A percentile compares a stretch with the other conserved stretches of the same genome.
phyloP scores from a whole-genome alignment of 2,113 vertebrate genomes.

The Ageneiosus marmoratus region DNA sequence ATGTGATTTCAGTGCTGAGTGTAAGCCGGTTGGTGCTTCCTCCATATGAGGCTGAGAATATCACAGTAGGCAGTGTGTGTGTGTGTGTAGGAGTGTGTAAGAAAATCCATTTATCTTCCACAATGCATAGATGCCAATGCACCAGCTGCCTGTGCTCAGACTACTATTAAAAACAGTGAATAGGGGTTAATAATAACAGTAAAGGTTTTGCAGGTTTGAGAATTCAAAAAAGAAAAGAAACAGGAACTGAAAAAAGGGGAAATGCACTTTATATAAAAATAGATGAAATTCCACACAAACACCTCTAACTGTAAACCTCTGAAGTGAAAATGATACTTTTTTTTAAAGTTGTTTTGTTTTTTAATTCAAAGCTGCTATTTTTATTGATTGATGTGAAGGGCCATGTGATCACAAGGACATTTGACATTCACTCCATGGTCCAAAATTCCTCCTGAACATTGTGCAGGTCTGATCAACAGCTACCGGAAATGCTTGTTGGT shows the following conservation, averaged over 20 bases:
- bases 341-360: too few species aligned
- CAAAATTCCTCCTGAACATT: too few species aligned
- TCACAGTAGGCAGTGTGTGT: slow-evolving; percentile 30
- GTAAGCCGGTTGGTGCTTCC: slow-evolving; percentile 28
- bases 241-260: background rate
- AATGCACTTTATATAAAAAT: background rate
- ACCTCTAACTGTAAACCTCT: too few species aligned
- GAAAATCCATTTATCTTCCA: slow-evolving; percentile 42
- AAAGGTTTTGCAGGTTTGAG: background rate
- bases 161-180: slow-evolving; percentile 18
- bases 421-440: too few species aligned
- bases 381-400: too few species aligned
- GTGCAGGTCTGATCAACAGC: too few species aligned
- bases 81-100: slow-evolving; percentile 35
- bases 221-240: background rate
- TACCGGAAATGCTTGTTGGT: too few species aligned
- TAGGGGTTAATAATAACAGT: background rate
- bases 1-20: slow-evolving; percentile 21
- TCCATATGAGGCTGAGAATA: slow-evolving; percentile 8
- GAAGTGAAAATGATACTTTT: too few species aligned
- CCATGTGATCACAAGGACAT: too few species aligned
- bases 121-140: slow-evolving; percentile 10
- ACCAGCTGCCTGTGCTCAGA: background rate
- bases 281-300: background rate
- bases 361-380: too few species aligned